A percentile compares a stretch with the other conserved stretches of the same genome.
phyloP scores from a whole-genome alignment of 1,140 invertebrate genomes.

The Neelides sp. region DNA sequence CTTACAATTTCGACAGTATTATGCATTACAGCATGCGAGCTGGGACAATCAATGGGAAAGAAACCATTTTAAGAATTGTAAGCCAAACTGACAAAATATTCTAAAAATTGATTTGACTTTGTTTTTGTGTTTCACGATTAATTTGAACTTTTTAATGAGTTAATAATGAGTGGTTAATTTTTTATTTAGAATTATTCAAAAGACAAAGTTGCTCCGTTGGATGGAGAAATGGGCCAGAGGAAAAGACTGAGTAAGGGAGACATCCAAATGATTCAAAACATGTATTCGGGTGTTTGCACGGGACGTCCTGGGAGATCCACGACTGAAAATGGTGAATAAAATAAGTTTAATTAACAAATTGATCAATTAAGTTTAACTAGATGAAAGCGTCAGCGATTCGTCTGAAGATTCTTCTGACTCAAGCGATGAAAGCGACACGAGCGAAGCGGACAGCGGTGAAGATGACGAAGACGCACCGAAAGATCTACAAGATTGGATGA shows the following conservation, averaged over 20 bases:
- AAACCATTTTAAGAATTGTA: conserved; percentile 21
- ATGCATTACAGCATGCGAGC: conserved; percentile 23
- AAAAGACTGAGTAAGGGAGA: conserved; percentile 57
- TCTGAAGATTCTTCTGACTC: background rate
- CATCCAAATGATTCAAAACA: conserved; percentile 56
- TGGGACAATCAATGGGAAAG: conserved; percentile 19
- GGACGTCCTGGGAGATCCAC: conserved; percentile 5
- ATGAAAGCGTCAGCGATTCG: background rate
- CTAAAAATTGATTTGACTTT: background rate
- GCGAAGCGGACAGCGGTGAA: background rate
- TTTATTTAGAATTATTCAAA: background rate
- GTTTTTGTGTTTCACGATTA: background rate
- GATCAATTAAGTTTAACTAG: background rate
- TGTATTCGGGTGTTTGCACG: conserved; percentile 46
- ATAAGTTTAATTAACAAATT: background rate
- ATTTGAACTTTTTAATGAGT: background rate
- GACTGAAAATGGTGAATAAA: background rate
- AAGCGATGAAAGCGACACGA: background rate
- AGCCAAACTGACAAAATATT: background rate
- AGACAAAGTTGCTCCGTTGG: conserved; percentile 8
- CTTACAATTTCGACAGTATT: conserved; percentile 23
- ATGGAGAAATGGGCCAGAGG: conserved; percentile 46
- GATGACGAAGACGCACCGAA: background rate
- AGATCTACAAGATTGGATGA: conserved; percentile 5
- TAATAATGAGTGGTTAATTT: background rate